Evolutionary conservation across 2,888 invertebrate genomes (phyloP).

Genomic region (Linnaemya tessellans): DNA sequence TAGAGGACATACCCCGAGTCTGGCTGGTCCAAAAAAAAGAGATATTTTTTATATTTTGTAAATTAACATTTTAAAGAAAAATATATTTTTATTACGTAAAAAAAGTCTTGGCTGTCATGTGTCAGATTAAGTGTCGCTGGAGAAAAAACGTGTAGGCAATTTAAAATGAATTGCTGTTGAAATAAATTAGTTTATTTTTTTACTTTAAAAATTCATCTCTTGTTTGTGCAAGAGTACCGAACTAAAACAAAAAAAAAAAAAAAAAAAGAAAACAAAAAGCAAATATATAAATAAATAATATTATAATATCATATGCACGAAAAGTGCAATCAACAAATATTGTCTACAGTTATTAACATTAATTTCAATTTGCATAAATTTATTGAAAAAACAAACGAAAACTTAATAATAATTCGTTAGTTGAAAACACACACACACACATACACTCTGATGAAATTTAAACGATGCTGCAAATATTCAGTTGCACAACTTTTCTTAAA

Average conservation of each 20-base stretch:
- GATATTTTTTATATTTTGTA: too few species aligned
- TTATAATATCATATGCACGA: neutral
- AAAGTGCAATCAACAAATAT: neutral
- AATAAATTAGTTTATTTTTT: neutral
- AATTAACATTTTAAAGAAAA: too few species aligned
- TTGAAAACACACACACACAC: neutral
- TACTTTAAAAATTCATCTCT: neutral
- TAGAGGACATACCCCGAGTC: too few species aligned
- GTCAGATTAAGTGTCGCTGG: neutral
- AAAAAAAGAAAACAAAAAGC: too few species aligned
- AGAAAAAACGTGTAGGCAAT: conserved; percentile 8
- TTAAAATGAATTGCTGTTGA: neutral
- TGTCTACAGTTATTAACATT: neutral
- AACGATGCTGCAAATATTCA: conserved; percentile 5
- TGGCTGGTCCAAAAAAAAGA: too few species aligned
- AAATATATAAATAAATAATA: neutral
- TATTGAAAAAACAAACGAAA: neutral
- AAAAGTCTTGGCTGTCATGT: neutral
- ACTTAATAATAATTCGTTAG: neutral
- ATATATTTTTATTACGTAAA: neutral
- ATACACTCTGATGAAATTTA: neutral
- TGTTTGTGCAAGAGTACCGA: neutral
- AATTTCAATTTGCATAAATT: conserved; percentile 39
- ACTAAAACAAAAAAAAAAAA: neutral
- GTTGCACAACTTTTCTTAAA: conserved; percentile 23